Evolutionary conservation across 2,113 vertebrate species (phyloP).

Genomic region (Pimephales promelas): DNA sequence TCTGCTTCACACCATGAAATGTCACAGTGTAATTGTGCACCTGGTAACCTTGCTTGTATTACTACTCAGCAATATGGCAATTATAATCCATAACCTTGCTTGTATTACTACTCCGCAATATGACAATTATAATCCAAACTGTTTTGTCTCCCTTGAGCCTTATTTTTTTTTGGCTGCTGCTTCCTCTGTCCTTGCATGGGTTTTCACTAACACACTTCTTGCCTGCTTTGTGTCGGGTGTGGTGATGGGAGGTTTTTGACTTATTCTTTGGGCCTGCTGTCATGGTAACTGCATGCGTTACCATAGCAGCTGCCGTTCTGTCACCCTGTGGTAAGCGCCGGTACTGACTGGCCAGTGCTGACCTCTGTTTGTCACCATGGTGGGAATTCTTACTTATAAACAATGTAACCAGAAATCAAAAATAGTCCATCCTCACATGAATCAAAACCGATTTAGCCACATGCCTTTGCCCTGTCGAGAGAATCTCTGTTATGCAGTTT

Average conservation of each 20-base stretch:
- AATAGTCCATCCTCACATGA: not conserved
- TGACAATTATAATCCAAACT: not conserved
- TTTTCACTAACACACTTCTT: conserved; percentile 68
- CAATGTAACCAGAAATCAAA: not conserved
- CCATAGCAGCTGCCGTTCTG: conserved; percentile 60
- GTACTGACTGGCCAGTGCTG: conserved; percentile 88
- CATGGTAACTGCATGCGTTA: conserved; percentile 66
- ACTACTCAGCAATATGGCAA: not conserved
- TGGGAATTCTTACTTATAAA: not conserved
- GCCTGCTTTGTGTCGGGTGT: conserved; percentile 66
- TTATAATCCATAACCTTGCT: not conserved
- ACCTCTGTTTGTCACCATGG: conserved; percentile 80
- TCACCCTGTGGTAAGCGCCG: conserved; percentile 78
- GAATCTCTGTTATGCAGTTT: not conserved
- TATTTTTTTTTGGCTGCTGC: conserved; percentile 21
- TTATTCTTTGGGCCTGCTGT: conserved; percentile 63
- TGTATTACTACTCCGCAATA: not conserved
- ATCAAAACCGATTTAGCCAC: not conserved
- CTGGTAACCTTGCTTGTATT: not conserved
- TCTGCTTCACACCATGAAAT: conserved; percentile 13
- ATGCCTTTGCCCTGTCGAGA: not conserved
- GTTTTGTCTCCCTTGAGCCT: not conserved
- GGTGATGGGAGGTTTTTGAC: conserved; percentile 66
- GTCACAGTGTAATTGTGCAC: not conserved
- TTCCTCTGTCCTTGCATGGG: conserved; percentile 58